phyloP scores from a whole-genome alignment of 2,888 invertebrate species.

The Odontothrips loti region DNA sequence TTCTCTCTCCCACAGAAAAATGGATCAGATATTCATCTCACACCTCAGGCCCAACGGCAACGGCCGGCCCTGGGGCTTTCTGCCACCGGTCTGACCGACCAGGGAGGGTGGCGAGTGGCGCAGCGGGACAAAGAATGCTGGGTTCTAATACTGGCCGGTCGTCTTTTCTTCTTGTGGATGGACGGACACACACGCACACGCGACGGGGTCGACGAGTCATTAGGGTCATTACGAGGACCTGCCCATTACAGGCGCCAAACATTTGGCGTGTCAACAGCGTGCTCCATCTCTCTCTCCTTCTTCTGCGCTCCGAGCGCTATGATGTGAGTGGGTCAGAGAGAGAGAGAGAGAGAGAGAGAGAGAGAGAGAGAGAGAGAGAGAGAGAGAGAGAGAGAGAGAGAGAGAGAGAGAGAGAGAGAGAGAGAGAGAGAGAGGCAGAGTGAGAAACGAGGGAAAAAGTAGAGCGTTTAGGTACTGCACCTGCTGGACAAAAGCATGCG shows the following conservation, averaged over 20 bases:
- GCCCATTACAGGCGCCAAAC: no score
- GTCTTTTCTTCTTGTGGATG: background rate
- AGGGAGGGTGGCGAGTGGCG: background rate
- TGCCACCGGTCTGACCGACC: background rate
- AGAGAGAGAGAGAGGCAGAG: background rate
- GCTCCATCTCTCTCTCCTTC: background rate
- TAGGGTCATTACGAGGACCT: no score
- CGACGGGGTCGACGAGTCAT: background rate
- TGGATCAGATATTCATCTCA: constrained; percentile 13
- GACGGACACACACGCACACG: background rate
- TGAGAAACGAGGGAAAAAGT: no score
- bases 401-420: background rate
- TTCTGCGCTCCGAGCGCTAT: no score
- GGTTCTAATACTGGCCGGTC: no score
- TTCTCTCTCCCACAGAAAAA: background rate
- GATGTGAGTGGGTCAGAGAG: no score
- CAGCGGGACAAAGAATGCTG: background rate
- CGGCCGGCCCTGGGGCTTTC: no score
- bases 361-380: background rate
- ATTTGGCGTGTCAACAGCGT: background rate
- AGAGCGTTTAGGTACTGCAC: no score
- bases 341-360: background rate
- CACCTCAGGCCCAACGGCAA: background rate
- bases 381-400: background rate
- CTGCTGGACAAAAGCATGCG: no score